Base-by-base conservation (phyloP, 2,113 vertebrate species). In the Phodopus roborovskii region DNA sequence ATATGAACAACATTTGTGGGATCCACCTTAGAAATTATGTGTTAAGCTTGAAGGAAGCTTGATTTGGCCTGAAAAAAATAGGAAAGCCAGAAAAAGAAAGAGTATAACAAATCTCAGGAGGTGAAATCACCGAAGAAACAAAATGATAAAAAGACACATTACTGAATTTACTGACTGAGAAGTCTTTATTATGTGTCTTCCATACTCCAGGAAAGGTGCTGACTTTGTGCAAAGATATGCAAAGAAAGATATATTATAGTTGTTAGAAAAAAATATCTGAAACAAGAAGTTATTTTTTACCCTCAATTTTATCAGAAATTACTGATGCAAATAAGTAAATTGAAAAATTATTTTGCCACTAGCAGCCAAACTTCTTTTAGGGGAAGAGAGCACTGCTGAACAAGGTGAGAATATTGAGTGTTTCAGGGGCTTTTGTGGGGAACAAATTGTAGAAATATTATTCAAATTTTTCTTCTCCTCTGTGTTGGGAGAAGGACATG, bases 1-100 rank as follows among this genome's bases (percentile, higher is more conserved):
- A 82, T 73, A 78, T 17, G 26, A 90, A 15, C 81, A 89, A 82
- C 91, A 93, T 90, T 85, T 92, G 78, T 96, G 68, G 12, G 60
- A 56, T 15, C 28, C 56, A 48, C 53, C 39, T 93, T 93, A 83
- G 79, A 93, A 91, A 86, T 24, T 53, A 77, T 53, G 13, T 39
- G 15, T 13, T 91, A 91, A 71, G 24, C 58, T 93, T 75, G 4
- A 84, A 22, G 17, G 64, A 81, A 71, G 16, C 26, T 53, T 88
- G 45, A 36, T n/a, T 10, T 94, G 70, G 79, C 8, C 53, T 60
- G 45, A 48, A 22, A 20, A 91, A 87, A 79, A 92, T 33, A 86
- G 33, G 86, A 17, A 1, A 48, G 8, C 62, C 19, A 87, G 39
- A 73, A 73, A 56, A 82, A 60, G 74, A 75, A 48, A 68, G 9